Conservation (phyloP, 2,797 vertebrate genomes). For the Parauchenoglanis punctatus region DNA sequence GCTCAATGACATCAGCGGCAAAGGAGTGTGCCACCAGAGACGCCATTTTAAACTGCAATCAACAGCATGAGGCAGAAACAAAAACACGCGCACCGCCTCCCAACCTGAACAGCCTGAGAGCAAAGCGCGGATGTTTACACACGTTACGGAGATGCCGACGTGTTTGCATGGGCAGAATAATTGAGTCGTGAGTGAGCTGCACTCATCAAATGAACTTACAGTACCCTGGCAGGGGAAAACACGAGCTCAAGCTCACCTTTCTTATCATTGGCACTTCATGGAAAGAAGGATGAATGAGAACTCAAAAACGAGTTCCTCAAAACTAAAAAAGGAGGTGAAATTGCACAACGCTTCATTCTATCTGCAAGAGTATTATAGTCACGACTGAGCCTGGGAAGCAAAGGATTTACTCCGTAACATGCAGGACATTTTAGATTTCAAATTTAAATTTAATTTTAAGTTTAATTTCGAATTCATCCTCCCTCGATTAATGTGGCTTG, state of each 20-base stretch:
- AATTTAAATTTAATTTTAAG: constrained; percentile 1
- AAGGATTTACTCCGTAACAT: background rate
- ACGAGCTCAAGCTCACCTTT: background rate
- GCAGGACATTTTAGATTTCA: constrained; percentile 14
- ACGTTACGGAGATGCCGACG: background rate
- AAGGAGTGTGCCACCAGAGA: constrained; percentile 30
- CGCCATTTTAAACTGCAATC: background rate
- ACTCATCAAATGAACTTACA: constrained; percentile 23
- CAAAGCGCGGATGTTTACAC: constrained; percentile 13
- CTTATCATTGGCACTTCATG: background rate
- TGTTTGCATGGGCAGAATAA: constrained; percentile 31
- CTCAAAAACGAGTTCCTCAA: background rate
- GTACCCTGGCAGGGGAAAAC: constrained; percentile 1
- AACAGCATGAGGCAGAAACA: background rate
- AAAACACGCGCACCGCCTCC: background rate
- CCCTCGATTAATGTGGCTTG: constrained; percentile 51
- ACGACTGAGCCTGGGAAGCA: background rate
- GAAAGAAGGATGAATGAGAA: background rate
- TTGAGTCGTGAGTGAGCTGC: constrained; percentile 9
- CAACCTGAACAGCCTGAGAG: constrained; percentile 16
- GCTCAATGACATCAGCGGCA: constrained; percentile 42
- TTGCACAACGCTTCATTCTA: background rate
- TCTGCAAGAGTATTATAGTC: background rate
- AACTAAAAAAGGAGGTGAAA: background rate
- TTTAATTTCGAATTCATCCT: constrained; percentile 35